A percentile compares a stretch with the other conserved stretches of the same genome.
Evolutionary conservation across 2,888 invertebrate species (phyloP).

Genomic region (Punctoribates punctum): DNA sequence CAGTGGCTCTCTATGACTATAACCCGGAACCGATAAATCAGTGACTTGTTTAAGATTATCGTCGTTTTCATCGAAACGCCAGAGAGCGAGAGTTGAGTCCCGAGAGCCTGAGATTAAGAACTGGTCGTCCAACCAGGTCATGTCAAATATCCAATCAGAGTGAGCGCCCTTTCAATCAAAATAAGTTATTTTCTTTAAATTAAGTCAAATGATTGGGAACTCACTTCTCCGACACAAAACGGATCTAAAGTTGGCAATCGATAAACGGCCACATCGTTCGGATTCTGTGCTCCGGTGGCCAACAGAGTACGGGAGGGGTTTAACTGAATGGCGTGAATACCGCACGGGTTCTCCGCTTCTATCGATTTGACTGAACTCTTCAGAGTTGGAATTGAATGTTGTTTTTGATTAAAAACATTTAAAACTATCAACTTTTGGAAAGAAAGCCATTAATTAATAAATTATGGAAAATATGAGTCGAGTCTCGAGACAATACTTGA

Average conservation of each 20-base stretch:
- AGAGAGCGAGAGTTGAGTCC: conserved; percentile 83
- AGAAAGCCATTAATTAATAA: neutral
- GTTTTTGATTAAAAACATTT: conserved; percentile 77
- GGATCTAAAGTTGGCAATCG: conserved; percentile 90
- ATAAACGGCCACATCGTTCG: conserved; percentile 85
- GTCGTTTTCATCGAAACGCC: conserved; percentile 65
- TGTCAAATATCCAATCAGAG: conserved; percentile 84
- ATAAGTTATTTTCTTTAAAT: too few relatives aligned
- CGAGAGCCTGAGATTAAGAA: conserved; percentile 85
- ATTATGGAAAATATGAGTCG: conserved; percentile 44
- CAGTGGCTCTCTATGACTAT: conserved; percentile 63
- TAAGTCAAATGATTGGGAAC: conserved; percentile 44
- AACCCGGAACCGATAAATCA: conserved; percentile 46
- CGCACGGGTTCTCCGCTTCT: conserved; percentile 64
- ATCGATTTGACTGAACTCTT: conserved; percentile 58
- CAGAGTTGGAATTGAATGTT: conserved; percentile 83
- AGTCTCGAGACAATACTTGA: too few relatives aligned
- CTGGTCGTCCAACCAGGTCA: conserved; percentile 94
- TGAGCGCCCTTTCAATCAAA: conserved; percentile 63
- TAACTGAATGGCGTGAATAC: conserved; percentile 88
- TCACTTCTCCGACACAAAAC: conserved; percentile 76
- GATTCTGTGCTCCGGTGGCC: conserved; percentile 86
- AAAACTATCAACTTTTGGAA: conserved; percentile 73
- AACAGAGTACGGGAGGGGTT: conserved; percentile 82
- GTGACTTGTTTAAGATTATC: too few relatives aligned